Percentiles rank a stretch among this genome's conserved stretches.
phyloP scores from a whole-genome alignment of 2,113 vertebrate species.

The Colistium nudipinnis region DNA sequence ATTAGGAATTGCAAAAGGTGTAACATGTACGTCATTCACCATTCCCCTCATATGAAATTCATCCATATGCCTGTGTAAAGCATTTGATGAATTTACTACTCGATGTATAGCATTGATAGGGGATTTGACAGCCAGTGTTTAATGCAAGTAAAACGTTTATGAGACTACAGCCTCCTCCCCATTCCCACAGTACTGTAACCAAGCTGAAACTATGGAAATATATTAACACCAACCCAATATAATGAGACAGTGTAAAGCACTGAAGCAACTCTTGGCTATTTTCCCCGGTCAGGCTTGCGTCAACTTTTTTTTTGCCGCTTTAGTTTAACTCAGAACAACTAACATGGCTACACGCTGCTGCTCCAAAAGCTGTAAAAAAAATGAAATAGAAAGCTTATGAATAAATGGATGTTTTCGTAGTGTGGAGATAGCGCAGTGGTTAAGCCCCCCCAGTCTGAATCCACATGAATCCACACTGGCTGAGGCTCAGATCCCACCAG shows the following conservation, averaged over 20 bases:
- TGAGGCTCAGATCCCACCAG: conserved; percentile 39
- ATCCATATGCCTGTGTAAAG: background rate
- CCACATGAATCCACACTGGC: conserved; percentile 52
- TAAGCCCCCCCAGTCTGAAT: conserved; percentile 21
- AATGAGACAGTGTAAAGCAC: background rate
- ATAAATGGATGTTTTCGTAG: conserved; percentile 65
- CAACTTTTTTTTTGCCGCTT: background rate
- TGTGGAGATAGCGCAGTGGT: conserved; percentile 44
- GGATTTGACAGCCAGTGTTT: background rate
- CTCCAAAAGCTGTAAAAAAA: conserved; percentile 7
- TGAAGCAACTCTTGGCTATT: background rate
- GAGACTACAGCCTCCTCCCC: background rate
- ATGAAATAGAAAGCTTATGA: conserved; percentile 29
- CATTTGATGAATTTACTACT: background rate
- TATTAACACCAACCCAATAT: background rate
- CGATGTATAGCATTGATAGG: background rate
- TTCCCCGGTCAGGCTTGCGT: background rate
- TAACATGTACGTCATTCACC: background rate
- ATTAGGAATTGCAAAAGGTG: background rate
- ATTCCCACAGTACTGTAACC: background rate
- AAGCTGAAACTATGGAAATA: background rate
- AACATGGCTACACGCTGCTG: background rate
- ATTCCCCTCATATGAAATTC: background rate
- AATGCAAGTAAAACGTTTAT: background rate
- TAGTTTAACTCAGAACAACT: conserved; percentile 9